phyloP scores from a whole-genome alignment of 2,888 invertebrate genomes.

The Oscheius onirici region DNA sequence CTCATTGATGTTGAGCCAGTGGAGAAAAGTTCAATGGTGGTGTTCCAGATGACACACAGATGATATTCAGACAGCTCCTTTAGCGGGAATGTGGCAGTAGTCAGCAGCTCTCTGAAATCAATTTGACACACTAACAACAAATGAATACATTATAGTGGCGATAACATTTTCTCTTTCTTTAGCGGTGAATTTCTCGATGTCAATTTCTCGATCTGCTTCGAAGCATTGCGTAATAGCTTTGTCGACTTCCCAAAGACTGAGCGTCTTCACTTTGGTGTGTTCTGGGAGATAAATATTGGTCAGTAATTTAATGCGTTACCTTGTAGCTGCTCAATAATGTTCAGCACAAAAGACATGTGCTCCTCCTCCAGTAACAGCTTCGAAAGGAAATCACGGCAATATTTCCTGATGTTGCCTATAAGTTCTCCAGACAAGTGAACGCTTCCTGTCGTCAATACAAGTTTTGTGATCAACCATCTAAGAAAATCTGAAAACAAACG shows the following conservation, averaged over 20 bases:
- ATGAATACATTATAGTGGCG: not conserved
- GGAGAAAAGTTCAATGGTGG: not conserved
- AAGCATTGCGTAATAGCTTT: not conserved
- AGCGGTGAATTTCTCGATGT: not conserved
- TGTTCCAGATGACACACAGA: not conserved
- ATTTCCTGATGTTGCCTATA: not conserved
- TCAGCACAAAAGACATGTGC: not conserved
- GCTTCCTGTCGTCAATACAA: conserved; percentile 6
- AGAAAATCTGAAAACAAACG: not conserved
- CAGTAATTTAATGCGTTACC: not conserved
- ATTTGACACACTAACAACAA: not conserved
- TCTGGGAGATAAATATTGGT: not conserved
- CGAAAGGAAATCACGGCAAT: not conserved
- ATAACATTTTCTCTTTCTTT: conserved; percentile 5
- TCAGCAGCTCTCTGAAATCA: conserved; percentile 1
- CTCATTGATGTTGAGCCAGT: not conserved
- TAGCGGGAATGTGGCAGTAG: not conserved
- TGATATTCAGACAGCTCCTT: not conserved
- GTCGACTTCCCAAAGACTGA: not conserved
- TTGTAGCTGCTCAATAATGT: not conserved
- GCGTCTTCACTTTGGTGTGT: no score
- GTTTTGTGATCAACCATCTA: not conserved
- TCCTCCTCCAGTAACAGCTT: not conserved
- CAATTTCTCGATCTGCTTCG: not conserved
- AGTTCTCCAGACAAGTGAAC: not conserved